Conservation (phyloP, 2,888 invertebrate genomes). For the Camptogramma bilineatum region DNA sequence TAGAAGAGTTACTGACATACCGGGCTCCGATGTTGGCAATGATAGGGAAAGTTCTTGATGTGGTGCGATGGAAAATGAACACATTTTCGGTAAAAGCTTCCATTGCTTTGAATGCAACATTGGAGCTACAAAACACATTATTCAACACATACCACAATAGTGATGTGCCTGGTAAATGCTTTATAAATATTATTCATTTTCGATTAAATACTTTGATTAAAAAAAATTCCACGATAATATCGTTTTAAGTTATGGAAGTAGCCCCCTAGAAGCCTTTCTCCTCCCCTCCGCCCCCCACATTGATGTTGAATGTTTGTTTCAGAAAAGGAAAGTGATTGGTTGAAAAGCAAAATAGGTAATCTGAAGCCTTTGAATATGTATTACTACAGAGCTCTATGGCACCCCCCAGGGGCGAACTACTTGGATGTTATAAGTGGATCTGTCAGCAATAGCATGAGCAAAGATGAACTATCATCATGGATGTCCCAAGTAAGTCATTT, state of each 20-base stretch:
- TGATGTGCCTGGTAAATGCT: constrained; percentile 62
- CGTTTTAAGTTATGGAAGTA: too few species aligned
- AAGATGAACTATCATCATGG: constrained; percentile 57
- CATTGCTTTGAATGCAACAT: constrained; percentile 57
- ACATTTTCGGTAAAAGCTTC: constrained; percentile 60
- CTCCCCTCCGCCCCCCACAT: too few species aligned
- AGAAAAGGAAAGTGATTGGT: constrained; percentile 74
- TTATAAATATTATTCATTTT: too few species aligned
- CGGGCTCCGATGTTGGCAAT: constrained; percentile 74
- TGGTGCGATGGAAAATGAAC: constrained; percentile 67
- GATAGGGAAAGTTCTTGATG: constrained; percentile 71
- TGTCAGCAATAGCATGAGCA: constrained; percentile 51
- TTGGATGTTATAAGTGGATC: constrained; percentile 64
- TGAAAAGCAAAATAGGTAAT: constrained; percentile 65
- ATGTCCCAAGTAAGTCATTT: constrained; percentile 60
- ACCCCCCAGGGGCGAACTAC: constrained; percentile 61
- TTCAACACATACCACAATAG: constrained; percentile 58
- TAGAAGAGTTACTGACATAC: constrained; percentile 63
- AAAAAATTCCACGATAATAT: too few species aligned
- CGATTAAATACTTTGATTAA: too few species aligned
- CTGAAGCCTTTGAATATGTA: constrained; percentile 71
- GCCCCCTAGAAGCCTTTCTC: too few species aligned
- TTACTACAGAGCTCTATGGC: constrained; percentile 73
- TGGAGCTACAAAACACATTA: constrained; percentile 62
- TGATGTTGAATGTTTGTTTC: constrained; percentile 41